Evolutionary conservation across 2,113 vertebrate genomes (phyloP).

Genomic region (Monopterus albus): DNA sequence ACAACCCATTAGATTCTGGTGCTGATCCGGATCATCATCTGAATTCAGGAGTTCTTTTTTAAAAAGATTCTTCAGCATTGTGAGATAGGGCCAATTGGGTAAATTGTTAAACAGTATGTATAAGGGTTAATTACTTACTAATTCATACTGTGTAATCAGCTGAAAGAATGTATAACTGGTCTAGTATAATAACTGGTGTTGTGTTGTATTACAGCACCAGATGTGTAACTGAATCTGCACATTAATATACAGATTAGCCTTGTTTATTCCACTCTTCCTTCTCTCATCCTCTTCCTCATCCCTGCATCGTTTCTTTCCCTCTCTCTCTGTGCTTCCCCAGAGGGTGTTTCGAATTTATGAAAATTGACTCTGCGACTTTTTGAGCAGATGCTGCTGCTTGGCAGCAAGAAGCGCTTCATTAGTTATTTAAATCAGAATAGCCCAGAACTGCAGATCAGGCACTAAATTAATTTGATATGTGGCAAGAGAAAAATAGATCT

Average conservation of each 20-base stretch:
- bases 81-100: no score
- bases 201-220: not conserved
- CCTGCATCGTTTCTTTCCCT: slow-evolving; percentile 18
- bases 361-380: slow-evolving; percentile 72
- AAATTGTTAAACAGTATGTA: no score
- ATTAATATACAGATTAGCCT: slow-evolving; percentile 46
- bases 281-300: slow-evolving; percentile 7
- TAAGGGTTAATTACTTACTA: no score
- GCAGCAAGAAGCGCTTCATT: slow-evolving; percentile 71
- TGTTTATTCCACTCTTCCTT: slow-evolving; percentile 32
- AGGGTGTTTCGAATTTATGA: slow-evolving; percentile 70
- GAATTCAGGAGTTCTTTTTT: no score
- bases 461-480: slow-evolving; percentile 72
- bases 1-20: no score
- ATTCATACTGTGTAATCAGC: not conserved
- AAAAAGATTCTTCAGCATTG: no score
- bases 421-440: slow-evolving; percentile 77
- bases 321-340: slow-evolving; percentile 43
- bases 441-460: slow-evolving; percentile 57
- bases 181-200: not conserved
- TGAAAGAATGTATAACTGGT: not conserved
- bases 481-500: slow-evolving; percentile 56
- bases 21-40: no score
- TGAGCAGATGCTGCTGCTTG: slow-evolving; percentile 73
- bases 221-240: slow-evolving; percentile 19